Conservation (phyloP, 2,113 vertebrate species). For the Hymenochirus boettgeri region DNA sequence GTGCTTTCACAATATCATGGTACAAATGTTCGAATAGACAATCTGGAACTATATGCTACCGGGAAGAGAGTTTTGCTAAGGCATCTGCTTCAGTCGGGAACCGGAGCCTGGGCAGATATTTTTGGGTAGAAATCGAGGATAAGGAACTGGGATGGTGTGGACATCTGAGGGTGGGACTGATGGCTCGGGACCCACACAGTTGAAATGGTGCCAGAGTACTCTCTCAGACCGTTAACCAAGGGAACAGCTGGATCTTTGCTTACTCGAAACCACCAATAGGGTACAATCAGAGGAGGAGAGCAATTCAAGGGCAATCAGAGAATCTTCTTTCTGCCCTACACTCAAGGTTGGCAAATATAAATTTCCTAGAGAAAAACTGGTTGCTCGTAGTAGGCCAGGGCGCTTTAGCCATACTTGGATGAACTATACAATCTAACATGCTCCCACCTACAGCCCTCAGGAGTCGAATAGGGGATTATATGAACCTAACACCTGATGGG, state of each 20-base stretch:
- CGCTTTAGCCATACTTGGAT: conserved; percentile 87
- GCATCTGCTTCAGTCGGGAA: conserved; percentile 86
- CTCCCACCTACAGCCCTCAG: conserved; percentile 84
- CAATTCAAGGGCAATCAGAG: conserved; percentile 44
- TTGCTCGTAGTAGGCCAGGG: conserved; percentile 83
- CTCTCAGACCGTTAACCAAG: conserved; percentile 77
- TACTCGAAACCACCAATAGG: conserved; percentile 89
- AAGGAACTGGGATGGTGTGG: conserved; percentile 95
- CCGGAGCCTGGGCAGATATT: conserved; percentile 87
- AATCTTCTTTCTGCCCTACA: conserved; percentile 67
- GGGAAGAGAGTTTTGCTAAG: conserved; percentile 93
- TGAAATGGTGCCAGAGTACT: conserved; percentile 80
- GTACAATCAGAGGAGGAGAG: conserved; percentile 42
- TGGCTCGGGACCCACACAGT: conserved; percentile 70
- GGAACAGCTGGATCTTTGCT: conserved; percentile 95
- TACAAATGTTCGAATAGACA: conserved; percentile 73
- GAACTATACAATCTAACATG: conserved; percentile 78
- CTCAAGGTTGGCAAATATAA: conserved; percentile 67
- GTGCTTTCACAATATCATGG: conserved; percentile 83
- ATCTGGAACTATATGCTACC: conserved; percentile 71
- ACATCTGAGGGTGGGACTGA: conserved; percentile 86
- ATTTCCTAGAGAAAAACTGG: conserved; percentile 84
- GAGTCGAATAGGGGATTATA: conserved; percentile 87
- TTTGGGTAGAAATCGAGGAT: conserved; percentile 91
- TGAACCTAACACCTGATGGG: conserved; percentile 61